Conservation (phyloP, 2,888 invertebrate genomes). For the Caenorhabditis auriculariae region DNA sequence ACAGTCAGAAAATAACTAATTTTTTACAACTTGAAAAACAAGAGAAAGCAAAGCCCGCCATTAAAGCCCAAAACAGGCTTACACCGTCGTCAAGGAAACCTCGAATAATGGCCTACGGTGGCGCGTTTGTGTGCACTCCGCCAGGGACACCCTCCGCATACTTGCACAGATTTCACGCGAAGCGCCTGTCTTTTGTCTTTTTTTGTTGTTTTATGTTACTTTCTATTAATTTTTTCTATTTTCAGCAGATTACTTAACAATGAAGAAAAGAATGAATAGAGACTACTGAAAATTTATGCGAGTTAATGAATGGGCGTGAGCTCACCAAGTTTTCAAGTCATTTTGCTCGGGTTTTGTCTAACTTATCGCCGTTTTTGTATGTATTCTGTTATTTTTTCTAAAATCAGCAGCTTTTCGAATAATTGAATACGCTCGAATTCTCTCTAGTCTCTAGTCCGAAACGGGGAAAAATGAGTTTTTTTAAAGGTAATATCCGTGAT, state of each 20-base stretch:
- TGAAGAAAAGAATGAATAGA: too few relatives aligned
- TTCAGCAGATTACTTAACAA: too few relatives aligned
- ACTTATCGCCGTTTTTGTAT: not conserved
- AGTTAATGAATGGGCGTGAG: too few relatives aligned
- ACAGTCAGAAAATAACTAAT: not conserved
- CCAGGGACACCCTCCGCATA: conserved; percentile 3
- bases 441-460: not conserved
- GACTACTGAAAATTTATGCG: too few relatives aligned
- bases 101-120: too few relatives aligned
- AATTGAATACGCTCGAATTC: not conserved
- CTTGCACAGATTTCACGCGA: not conserved
- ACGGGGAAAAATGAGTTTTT: not conserved
- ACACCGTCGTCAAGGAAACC: too few relatives aligned
- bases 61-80: too few relatives aligned
- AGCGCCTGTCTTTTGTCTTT: conserved; percentile 8
- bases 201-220: conserved; percentile 3
- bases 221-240: conserved; percentile 8
- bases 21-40: not conserved
- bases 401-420: not conserved
- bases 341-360: not conserved
- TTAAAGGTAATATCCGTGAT: conserved; percentile 32
- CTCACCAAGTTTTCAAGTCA: too few relatives aligned
- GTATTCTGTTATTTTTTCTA: conserved; percentile 4
- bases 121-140: too few relatives aligned
- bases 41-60: too few relatives aligned